These are phyloP conservation scores for Pitangus sulphuratus DNA, from an alignment of 2,797 vertebrate species.

Conservation along the genomic window DNA sequence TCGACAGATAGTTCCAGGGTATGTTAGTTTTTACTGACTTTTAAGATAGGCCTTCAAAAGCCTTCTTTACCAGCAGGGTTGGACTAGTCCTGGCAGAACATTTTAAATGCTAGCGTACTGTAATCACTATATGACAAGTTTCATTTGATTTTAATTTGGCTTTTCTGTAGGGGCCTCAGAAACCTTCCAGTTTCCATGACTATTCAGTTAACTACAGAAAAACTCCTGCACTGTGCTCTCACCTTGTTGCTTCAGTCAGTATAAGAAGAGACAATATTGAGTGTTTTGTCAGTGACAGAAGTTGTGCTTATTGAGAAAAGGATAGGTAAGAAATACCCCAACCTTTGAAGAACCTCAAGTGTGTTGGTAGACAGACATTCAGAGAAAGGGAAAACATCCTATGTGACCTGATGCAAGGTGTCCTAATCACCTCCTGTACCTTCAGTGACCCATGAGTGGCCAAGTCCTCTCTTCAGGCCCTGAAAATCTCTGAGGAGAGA, in stretches of 20 bases:
- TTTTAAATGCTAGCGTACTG: not conserved
- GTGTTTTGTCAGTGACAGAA: not conserved
- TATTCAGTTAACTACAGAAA: not conserved
- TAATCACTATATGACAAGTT: not conserved
- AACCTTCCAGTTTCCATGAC: not conserved
- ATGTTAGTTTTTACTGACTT: not conserved
- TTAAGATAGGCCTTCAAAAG: not conserved
- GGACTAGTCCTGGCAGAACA: not conserved
- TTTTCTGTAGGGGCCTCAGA: not conserved
- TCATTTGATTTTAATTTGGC: not conserved
- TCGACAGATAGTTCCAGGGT: not conserved
- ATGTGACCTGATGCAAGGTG: rapidly evolving
- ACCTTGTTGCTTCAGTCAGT: not conserved
- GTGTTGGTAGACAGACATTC: not conserved
- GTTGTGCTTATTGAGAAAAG: not conserved
- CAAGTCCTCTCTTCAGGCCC: not conserved
- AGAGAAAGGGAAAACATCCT: not conserved
- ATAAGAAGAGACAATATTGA: not conserved
- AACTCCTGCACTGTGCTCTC: rapidly evolving
- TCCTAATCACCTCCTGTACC: rapidly evolving
- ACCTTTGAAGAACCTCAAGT: not conserved
- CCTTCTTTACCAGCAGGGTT: not conserved
- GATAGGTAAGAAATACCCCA: not conserved
- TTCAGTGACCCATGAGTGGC: not conserved
- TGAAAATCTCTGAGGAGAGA: not conserved